Conservation (phyloP, 2,797 vertebrate species). For the Acrossocheilus wenchowensis region DNA sequence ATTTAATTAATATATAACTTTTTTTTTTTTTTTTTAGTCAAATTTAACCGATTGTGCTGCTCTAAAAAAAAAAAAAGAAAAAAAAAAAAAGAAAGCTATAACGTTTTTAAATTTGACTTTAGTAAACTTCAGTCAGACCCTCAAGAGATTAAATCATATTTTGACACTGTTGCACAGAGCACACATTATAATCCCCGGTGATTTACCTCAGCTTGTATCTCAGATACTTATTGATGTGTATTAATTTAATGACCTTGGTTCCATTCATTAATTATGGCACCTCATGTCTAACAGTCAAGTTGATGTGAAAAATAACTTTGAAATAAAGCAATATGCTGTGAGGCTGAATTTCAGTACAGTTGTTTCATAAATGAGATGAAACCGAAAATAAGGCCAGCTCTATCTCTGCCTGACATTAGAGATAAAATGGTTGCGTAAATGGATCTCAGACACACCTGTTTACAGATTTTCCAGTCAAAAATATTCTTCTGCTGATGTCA, state of each 20-base stretch:
- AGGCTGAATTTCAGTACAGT: not conserved
- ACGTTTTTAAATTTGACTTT: not conserved
- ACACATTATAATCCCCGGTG: not conserved
- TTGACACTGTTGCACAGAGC: not conserved
- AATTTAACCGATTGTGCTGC: not conserved
- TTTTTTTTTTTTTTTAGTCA: not conserved
- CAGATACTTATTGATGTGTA: not conserved
- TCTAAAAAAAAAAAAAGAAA: not conserved
- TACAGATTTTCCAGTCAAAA: not conserved
- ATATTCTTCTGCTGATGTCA: too few relatives aligned
- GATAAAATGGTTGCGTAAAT: not conserved
- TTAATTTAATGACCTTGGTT: conserved; percentile 7
- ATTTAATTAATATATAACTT: too few relatives aligned
- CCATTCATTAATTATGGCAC: not conserved
- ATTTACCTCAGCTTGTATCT: not conserved
- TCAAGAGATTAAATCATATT: not conserved
- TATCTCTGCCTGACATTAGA: not conserved
- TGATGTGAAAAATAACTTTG: not conserved
- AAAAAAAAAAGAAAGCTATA: not conserved
- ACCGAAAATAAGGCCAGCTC: too few relatives aligned
- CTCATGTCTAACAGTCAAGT: not conserved
- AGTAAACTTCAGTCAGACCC: not conserved
- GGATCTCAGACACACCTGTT: not conserved
- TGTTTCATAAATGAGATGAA: not conserved
- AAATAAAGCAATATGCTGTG: too few relatives aligned